phyloP scores from a whole-genome alignment of 2,797 vertebrate genomes.

The Oreonectes daqikongensis region DNA sequence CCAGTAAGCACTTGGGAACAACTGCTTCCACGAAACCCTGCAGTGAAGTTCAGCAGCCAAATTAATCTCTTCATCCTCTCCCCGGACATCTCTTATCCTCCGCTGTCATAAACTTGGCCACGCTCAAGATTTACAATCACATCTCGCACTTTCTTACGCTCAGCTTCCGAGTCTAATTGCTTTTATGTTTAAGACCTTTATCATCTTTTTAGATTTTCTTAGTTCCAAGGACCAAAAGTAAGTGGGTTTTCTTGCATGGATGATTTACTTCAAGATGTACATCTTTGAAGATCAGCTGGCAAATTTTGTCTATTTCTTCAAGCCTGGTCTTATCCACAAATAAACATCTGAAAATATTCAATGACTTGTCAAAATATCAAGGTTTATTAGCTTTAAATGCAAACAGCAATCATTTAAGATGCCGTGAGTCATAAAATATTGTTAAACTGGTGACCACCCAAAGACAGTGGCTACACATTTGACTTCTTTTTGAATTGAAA shows the following conservation, averaged over 20 bases:
- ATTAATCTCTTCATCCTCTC: constrained; percentile 72
- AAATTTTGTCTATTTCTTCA: constrained; percentile 38
- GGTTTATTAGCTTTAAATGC: constrained; percentile 19
- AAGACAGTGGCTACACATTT: not conserved
- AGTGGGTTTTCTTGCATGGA: constrained; percentile 57
- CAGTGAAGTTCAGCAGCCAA: constrained; percentile 65
- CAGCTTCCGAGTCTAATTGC: constrained; percentile 64
- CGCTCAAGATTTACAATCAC: constrained; percentile 70
- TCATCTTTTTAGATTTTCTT: constrained; percentile 58
- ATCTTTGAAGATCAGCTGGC: constrained; percentile 53
- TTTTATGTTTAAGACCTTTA: constrained; percentile 66
- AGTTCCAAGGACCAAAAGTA: constrained; percentile 65
- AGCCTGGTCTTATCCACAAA: constrained; percentile 43
- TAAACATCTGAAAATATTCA: constrained; percentile 34
- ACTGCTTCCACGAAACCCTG: constrained; percentile 58
- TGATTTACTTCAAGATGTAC: constrained; percentile 63
- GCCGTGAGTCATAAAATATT: not conserved
- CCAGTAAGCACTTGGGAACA: constrained; percentile 55
- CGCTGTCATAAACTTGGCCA: constrained; percentile 76
- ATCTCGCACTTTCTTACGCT: constrained; percentile 61
- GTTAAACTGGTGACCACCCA: not conserved
- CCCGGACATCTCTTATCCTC: constrained; percentile 69
- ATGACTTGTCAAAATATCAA: constrained; percentile 21
- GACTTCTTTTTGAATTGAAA: not conserved
- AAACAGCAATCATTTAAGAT: not conserved